Conservation (phyloP, 2,797 vertebrate genomes). For the Eospalax fontanierii region DNA sequence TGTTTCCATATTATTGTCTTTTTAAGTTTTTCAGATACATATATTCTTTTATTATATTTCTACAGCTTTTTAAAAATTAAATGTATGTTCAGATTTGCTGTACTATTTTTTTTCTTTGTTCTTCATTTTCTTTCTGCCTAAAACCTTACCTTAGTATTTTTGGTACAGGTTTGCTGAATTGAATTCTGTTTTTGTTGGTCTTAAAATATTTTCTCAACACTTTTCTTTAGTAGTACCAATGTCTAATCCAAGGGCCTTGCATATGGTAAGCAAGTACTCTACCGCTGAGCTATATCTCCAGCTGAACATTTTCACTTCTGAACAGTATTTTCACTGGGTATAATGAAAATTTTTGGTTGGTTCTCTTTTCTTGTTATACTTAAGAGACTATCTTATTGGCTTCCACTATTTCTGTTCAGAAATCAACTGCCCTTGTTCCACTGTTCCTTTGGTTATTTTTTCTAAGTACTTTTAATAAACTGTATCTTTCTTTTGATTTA, state of each 20-base stretch:
- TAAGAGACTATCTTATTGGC: neutral
- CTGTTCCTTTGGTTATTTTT: neutral
- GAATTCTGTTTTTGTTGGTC: conserved; percentile 1
- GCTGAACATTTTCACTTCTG: conserved; percentile 10
- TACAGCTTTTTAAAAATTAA: neutral
- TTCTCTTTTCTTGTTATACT: neutral
- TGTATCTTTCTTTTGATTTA: neutral
- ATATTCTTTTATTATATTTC: neutral
- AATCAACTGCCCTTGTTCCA: neutral
- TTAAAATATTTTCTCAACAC: conserved; percentile 32
- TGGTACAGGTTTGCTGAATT: neutral
- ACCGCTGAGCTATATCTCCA: too few relatives aligned
- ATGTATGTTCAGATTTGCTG: neutral
- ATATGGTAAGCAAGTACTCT: neutral
- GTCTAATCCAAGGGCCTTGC: neutral
- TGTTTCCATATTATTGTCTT: too few relatives aligned
- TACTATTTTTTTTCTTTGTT: neutral
- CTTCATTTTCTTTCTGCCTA: neutral
- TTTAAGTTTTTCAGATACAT: too few relatives aligned
- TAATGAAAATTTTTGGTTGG: neutral
- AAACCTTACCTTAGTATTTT: conserved; percentile 1
- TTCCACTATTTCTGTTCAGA: conserved; percentile 1
- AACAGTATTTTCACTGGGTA: neutral
- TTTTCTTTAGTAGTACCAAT: neutral
- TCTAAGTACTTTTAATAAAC: conserved; percentile 21